phyloP scores from a whole-genome alignment of 2,113 vertebrate species.

The Climacteris rufus region DNA sequence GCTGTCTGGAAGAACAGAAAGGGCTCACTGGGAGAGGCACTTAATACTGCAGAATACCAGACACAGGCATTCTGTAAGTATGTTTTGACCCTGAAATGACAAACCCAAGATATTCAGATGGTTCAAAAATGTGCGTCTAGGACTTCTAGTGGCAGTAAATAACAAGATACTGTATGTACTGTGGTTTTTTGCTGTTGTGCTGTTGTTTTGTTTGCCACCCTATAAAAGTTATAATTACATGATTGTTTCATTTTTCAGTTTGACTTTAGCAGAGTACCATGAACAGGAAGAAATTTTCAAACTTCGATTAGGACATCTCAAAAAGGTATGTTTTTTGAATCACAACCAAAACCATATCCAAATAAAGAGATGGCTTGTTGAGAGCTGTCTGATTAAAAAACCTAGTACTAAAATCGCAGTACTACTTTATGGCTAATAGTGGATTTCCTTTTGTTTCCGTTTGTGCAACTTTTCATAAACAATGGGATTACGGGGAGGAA shows the following conservation, averaged over 20 bases:
- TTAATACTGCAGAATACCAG: not conserved
- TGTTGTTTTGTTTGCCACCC: not conserved
- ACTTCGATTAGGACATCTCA: conserved; percentile 96
- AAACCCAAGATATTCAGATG: not conserved
- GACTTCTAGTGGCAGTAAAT: not conserved
- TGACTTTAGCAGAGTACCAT: conserved; percentile 97
- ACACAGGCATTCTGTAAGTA: not conserved
- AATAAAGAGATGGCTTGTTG: not conserved
- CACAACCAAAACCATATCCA: not conserved
- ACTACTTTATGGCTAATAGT: not conserved
- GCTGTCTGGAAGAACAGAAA: not conserved
- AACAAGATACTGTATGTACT: not conserved
- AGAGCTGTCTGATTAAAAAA: not conserved
- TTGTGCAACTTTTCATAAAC: not conserved
- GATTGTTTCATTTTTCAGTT: conserved; percentile 72
- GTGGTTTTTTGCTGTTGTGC: too few relatives aligned
- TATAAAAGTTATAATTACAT: not conserved
- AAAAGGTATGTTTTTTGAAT: conserved; percentile 82
- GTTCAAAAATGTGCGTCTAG: not conserved
- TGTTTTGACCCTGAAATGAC: not conserved
- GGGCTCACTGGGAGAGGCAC: not conserved
- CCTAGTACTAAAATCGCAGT: not conserved
- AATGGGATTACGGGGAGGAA: not conserved
- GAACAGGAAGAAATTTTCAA: conserved; percentile 99
- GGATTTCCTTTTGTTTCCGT: not conserved